Percentiles rank a stretch among this genome's conserved stretches.
Evolutionary conservation across 2,113 vertebrate species (phyloP).

Genomic region (Leucoraja erinaceus): DNA sequence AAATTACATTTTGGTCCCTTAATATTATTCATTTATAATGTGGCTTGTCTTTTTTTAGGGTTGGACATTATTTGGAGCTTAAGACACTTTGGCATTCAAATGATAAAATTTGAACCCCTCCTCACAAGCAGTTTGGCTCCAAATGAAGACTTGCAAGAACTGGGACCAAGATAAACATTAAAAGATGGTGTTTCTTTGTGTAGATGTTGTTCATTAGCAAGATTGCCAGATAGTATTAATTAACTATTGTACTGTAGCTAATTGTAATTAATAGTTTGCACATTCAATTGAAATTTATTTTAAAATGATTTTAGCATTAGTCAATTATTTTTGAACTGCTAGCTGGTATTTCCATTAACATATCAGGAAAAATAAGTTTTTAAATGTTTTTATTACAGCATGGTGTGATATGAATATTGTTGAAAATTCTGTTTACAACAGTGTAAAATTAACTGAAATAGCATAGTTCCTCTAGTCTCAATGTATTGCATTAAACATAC

Average conservation of each 20-base stretch:
- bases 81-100: neutral
- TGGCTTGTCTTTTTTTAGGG: neutral
- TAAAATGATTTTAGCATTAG: neutral
- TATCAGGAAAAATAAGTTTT: neutral
- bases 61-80: neutral
- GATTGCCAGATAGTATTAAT: neutral
- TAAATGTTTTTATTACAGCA: neutral
- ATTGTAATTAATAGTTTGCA: neutral
- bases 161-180: neutral
- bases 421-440: neutral
- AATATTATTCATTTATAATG: neutral
- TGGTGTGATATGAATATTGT: neutral
- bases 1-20: neutral
- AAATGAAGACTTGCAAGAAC: neutral
- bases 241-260: neutral
- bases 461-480: neutral
- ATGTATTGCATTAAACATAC: neutral
- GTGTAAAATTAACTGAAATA: slow-evolving; percentile 17
- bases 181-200: neutral
- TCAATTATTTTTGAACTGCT: neutral
- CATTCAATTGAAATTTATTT: neutral
- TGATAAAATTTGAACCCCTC: neutral
- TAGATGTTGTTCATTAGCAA: neutral
- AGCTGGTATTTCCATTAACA: neutral
- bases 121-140: neutral